A percentile compares a stretch with the other conserved stretches of the same genome.
Conservation (phyloP, 2,888 invertebrate genomes). For the Synanthedon formicaeformis region DNA sequence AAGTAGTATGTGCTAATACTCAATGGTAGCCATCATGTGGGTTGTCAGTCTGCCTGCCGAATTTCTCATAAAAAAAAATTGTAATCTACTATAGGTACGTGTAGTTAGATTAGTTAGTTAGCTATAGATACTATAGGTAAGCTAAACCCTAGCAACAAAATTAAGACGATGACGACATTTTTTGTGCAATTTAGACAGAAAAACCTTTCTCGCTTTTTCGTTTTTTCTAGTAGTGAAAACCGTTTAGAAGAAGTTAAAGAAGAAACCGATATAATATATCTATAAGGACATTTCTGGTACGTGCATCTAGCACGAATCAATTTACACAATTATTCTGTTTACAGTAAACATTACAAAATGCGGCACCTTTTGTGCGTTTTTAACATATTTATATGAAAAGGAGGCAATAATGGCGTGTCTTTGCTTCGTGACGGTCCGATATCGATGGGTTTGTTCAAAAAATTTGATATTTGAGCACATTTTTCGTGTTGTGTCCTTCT, state of each 20-base stretch:
- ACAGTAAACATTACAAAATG: background rate
- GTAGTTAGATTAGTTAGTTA: no score
- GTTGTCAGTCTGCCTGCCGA: background rate
- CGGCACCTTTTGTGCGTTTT: background rate
- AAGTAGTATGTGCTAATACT: no score
- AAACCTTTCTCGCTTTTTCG: no score
- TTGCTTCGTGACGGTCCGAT: slow-evolving; percentile 36
- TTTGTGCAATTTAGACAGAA: no score
- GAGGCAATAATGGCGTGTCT: slow-evolving; percentile 19
- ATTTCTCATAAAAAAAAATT: background rate
- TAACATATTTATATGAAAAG: slow-evolving; percentile 26
- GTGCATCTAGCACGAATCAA: background rate
- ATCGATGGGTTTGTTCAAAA: slow-evolving; percentile 27
- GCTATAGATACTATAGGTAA: no score
- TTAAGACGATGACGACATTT: no score
- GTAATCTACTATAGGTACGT: no score
- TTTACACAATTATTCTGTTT: background rate
- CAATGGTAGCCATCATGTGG: background rate
- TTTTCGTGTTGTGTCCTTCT: slow-evolving; percentile 43
- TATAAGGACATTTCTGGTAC: background rate
- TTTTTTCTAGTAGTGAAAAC: no score
- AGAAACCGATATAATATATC: no score
- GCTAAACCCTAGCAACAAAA: no score
- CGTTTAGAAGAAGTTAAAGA: no score
- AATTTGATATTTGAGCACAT: slow-evolving; percentile 29